Percentiles rank a stretch among this genome's conserved stretches.
Evolutionary conservation across 2,888 invertebrate species (phyloP).

Genomic region (Phyllotreta cruciferae): DNA sequence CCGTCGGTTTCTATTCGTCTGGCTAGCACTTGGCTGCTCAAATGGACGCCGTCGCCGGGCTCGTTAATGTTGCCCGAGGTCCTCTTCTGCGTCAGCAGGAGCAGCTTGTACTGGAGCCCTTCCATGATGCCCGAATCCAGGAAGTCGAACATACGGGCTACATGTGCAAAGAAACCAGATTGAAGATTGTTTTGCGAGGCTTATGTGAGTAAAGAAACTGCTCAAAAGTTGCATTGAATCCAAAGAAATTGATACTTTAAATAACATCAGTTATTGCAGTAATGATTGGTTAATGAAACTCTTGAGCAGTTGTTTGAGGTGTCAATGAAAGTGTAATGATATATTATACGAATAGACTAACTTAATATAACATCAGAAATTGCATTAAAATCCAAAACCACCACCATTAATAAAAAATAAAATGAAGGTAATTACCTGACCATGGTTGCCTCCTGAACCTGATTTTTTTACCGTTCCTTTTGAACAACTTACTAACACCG

Average conservation of each 20-base stretch:
- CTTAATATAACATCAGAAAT: constrained; percentile 5
- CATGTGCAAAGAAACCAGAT: constrained; percentile 41
- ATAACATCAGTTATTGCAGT: too few relatives aligned
- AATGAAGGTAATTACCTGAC: constrained; percentile 71
- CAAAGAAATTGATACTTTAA: too few relatives aligned
- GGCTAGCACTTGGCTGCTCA: constrained; percentile 75
- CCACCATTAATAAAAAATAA: not conserved
- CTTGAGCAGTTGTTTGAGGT: too few relatives aligned
- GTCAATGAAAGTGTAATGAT: too few relatives aligned
- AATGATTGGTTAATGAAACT: too few relatives aligned
- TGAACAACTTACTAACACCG: constrained; percentile 77
- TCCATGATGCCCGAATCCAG: constrained; percentile 94
- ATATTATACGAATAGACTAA: constrained; percentile 39
- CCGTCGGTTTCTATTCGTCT: constrained; percentile 71
- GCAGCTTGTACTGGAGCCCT: constrained; percentile 82
- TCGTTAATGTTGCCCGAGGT: constrained; percentile 69
- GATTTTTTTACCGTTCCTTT: constrained; percentile 87
- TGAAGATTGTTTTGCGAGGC: not conserved
- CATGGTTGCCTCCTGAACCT: constrained; percentile 87
- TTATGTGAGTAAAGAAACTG: too few relatives aligned
- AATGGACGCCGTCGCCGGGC: constrained; percentile 71
- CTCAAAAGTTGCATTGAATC: too few relatives aligned
- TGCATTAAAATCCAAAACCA: not conserved
- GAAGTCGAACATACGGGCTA: constrained; percentile 93
- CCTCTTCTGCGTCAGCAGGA: constrained; percentile 66